These are phyloP conservation scores for Crax fasciolata DNA, from an alignment of 2,797 vertebrate species.

Conservation along the genomic window DNA sequence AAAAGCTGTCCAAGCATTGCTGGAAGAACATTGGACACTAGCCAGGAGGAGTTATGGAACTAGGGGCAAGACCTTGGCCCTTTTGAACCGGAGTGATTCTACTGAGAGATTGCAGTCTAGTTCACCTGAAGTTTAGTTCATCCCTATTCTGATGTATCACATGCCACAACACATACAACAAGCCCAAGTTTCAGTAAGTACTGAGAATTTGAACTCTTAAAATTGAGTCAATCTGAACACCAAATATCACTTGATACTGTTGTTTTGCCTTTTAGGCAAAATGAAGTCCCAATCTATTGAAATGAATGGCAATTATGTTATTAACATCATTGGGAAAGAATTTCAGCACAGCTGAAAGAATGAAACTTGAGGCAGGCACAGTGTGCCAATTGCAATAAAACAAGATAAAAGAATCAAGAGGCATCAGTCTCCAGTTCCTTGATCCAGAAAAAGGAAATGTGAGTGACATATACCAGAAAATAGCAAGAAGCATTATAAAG, in stretches of 20 bases:
- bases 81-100: not conserved
- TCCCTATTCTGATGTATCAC: not conserved
- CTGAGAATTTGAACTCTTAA: not conserved
- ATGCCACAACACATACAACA: not conserved
- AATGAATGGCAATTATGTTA: not conserved
- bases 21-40: not conserved
- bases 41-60: not conserved
- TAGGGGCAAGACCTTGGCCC: not conserved
- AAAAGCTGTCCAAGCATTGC: not conserved
- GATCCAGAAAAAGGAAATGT: constrained; percentile 32
- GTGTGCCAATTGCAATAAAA: constrained; percentile 2
- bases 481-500: not conserved
- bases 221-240: not conserved
- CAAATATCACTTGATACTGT: not conserved
- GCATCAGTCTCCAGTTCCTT: not conserved
- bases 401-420: constrained; percentile 1
- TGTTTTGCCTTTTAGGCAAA: not conserved
- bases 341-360: not conserved
- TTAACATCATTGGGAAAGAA: not conserved
- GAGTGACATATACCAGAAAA: not conserved
- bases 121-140: not conserved
- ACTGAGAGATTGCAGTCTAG: not conserved
- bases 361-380: not conserved
- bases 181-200: not conserved
- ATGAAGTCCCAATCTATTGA: not conserved